A percentile compares a stretch with the other conserved stretches of the same genome.
phyloP scores from a whole-genome alignment of 2,888 invertebrate genomes.

The Calameuta idolon region DNA sequence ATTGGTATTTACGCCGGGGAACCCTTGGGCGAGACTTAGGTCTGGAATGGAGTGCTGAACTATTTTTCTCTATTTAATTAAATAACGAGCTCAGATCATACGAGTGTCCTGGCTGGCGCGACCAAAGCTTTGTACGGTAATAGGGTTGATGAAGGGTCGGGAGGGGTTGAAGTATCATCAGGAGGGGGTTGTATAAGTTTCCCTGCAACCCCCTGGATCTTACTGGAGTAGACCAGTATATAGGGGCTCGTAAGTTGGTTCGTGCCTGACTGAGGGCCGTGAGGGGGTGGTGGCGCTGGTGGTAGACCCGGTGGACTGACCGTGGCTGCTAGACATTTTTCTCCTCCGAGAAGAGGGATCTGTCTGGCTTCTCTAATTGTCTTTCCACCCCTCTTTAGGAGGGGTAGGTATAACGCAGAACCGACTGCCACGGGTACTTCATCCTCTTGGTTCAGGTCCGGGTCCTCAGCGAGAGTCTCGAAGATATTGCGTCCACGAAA shows the following conservation, averaged over 20 bases:
- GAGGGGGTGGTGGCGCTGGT: not conserved
- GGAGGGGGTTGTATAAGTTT: not conserved
- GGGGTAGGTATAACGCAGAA: constrained; percentile 1
- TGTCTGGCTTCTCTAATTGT: constrained; percentile 2
- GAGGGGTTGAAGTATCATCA: not conserved
- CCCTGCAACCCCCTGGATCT: not conserved
- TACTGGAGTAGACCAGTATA: not conserved
- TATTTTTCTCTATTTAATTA: not conserved
- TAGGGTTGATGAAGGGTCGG: not conserved
- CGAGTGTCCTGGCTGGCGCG: not conserved
- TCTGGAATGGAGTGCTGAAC: not conserved
- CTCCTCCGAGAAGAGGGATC: constrained; percentile 1
- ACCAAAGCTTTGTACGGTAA: not conserved
- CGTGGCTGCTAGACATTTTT: not conserved
- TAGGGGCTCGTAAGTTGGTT: not conserved
- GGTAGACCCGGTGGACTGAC: not conserved
- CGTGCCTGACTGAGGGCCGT: not conserved
- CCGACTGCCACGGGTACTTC: not conserved
- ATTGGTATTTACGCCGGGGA: not conserved
- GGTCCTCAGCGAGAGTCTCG: not conserved
- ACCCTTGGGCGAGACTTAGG: not conserved
- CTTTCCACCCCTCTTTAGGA: constrained; percentile 12
- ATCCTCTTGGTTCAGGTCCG: not conserved
- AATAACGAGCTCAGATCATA: not conserved
- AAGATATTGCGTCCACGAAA: constrained; percentile 12